Evolutionary conservation across 2,797 vertebrate species (phyloP), one percentile per base, ranked within the genome.

Genomic region (Mallotus villosus): DNA sequence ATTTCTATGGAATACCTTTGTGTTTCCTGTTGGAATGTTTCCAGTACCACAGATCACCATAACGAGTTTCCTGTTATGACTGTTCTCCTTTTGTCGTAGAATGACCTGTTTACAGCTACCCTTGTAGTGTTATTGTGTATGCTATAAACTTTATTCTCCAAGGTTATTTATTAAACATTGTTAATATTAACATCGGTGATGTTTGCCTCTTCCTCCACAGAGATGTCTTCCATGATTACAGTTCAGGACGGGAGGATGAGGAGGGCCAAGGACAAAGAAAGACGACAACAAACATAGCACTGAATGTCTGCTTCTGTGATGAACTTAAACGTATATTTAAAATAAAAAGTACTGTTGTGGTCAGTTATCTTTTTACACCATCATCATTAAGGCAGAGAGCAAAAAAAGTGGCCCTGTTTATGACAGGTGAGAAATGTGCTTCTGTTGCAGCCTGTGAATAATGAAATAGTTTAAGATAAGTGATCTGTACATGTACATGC

Each of bases 231-330:
- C 67, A 76, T 85, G 86, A 81, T 81, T 80, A 90, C 85, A 81
- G 81, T 78, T 82, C 84, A 85, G 74, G 82, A 86, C 65, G 86
- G 77, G 63, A 90, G 85, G 74, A 86, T 68, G 68, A 89, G 84
- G 68, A 89, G 84, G 77, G 85, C 84, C 24, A 87, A 90, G 74
- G 81, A 82, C 78, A 86, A 87, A 74, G 79, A 84, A 76, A 84
- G 75, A 67, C 86, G 37, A 66, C 24, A 82, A 69, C 77, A 81
- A 41, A 41, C 61, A n/a, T 16, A 61, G 29, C 32, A 79, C 74
- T 29, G 51, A 53, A 4, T n/a, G 25, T 71, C 1, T 71, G n/a
- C 32, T 72, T 76, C 70, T 63, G 37, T 78, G 66, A 79, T 74
- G 71, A 70, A 82, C 72, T 9, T 68, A 51, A 21, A 60, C 34